Conservation (phyloP, 2,797 vertebrate genomes). For the Pachyuromys duprasi region DNA sequence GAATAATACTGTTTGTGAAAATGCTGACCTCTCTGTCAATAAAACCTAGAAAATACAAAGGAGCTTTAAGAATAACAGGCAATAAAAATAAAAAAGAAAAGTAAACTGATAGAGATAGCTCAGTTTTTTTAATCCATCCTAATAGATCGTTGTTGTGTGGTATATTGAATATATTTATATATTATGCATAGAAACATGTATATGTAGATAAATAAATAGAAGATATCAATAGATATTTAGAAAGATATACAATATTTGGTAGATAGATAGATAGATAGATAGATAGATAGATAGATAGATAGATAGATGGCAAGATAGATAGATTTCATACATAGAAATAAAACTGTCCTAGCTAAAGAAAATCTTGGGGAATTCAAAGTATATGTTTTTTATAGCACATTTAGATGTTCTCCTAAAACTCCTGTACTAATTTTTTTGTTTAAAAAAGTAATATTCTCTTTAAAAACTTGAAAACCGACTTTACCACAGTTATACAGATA, state of each 20-base stretch:
- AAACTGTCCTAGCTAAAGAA: no score
- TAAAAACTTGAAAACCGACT: not conserved
- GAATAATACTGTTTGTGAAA: not conserved
- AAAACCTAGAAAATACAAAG: constrained; percentile 44
- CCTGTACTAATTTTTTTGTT: not conserved
- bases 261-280: not conserved
- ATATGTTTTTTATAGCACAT: not conserved
- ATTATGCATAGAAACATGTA: not conserved
- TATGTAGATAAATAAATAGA: not conserved
- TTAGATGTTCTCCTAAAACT: not conserved
- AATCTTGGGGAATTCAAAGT: not conserved
- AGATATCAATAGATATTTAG: no score
- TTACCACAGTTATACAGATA: not conserved
- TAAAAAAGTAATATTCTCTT: not conserved
- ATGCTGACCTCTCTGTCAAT: not conserved
- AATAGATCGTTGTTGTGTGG: not conserved
- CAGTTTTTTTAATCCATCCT: not conserved
- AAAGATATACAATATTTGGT: no score
- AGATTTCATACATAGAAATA: no score
- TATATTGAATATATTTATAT: no score
- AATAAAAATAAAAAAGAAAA: constrained; percentile 51
- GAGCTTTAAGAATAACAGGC: not conserved
- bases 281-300: not conserved
- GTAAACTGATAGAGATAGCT: not conserved
- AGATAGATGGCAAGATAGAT: not conserved